Percentiles rank a stretch among this genome's conserved stretches.
phyloP scores from a whole-genome alignment of 1,140 invertebrate species.

The Saxidomus purpurata region DNA sequence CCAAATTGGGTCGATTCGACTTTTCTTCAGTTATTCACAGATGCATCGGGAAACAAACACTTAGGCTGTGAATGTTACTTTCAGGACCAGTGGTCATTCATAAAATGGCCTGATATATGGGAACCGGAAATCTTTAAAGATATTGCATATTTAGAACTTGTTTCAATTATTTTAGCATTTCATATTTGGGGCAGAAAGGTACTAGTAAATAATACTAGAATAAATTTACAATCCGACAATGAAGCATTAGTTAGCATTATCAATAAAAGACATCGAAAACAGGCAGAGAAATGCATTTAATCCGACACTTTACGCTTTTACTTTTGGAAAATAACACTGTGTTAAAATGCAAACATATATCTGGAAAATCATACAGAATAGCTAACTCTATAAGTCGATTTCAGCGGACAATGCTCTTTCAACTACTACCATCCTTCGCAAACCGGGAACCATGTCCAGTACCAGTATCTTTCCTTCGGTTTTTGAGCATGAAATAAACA shows the following conservation, averaged over 20 bases:
- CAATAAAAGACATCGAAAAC: conserved; percentile 5
- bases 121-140: no score
- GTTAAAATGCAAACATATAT: background rate
- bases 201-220: background rate
- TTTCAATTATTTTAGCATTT: background rate
- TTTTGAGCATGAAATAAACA: conserved; percentile 23
- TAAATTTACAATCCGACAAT: background rate
- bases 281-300: background rate
- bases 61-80: conserved; percentile 11
- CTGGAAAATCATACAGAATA: background rate
- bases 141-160: no score
- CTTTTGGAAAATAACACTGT: background rate
- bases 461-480: background rate
- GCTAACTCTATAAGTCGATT: conserved; percentile 8
- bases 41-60: background rate
- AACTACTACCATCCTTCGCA: background rate
- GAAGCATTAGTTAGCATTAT: background rate
- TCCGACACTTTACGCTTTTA: background rate
- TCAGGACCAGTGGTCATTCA: background rate
- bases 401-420: background rate
- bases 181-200: background rate
- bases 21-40: background rate
- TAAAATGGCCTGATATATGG: background rate
- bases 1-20: background rate
- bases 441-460: background rate